A percentile compares a stretch with the other conserved stretches of the same genome.
Evolutionary conservation across 2,113 vertebrate species (phyloP).

Genomic region (Romanogobio albipinnatus): DNA sequence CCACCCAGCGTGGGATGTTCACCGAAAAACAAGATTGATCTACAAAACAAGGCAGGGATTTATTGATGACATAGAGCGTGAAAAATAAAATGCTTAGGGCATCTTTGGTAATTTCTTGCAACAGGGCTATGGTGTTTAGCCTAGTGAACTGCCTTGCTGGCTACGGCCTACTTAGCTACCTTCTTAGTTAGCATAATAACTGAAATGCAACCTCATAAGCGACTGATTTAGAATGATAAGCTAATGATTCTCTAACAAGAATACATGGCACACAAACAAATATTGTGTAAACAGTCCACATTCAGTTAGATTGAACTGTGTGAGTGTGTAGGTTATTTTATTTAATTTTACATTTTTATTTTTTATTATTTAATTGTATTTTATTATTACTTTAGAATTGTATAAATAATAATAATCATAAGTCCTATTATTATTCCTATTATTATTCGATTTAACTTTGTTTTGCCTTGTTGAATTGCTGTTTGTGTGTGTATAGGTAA

Average conservation of each 20-base stretch:
- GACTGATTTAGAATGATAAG: not conserved
- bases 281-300: not conserved
- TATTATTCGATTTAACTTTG: not conserved
- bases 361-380: not conserved
- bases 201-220: not conserved
- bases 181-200: not conserved
- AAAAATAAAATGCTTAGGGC: constrained; percentile 30
- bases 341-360: no score
- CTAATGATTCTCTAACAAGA: not conserved
- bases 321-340: not conserved
- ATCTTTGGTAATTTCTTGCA: constrained; percentile 30
- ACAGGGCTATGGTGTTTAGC: constrained; percentile 4
- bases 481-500: not conserved
- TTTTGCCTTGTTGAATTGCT: not conserved
- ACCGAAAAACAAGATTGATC: constrained; percentile 38
- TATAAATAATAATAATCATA: not conserved
- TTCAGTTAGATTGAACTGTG: not conserved
- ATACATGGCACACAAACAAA: not conserved
- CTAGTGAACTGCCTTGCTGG: not conserved
- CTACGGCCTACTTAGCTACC: not conserved
- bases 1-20: constrained; percentile 16
- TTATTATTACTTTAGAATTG: not conserved
- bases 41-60: constrained; percentile 49
- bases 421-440: not conserved
- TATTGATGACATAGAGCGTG: constrained; percentile 43